These are phyloP conservation scores for Rostratula benghalensis DNA, from an alignment of 2,113 vertebrate genomes.

Conservation along the genomic window DNA sequence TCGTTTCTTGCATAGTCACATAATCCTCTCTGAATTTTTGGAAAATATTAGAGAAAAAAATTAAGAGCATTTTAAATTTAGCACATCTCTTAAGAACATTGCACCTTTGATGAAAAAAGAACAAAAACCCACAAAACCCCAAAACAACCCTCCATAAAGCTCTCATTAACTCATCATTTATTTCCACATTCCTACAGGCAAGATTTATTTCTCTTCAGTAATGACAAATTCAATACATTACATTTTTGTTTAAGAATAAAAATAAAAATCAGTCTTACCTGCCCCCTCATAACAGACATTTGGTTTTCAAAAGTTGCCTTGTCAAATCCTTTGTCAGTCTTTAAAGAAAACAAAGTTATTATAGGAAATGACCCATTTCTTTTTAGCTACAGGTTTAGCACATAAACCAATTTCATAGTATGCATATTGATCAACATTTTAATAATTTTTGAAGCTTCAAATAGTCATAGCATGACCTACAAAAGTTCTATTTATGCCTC, in stretches of 20 bases:
- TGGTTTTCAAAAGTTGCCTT: constrained; percentile 94
- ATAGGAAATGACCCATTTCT: neutral
- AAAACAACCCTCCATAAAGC: neutral
- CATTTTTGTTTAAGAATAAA: too few species aligned
- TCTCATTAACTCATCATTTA: neutral
- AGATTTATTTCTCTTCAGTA: neutral
- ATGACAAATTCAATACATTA: neutral
- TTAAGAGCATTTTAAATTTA: neutral
- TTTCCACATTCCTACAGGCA: neutral
- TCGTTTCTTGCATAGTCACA: neutral
- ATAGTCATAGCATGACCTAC: neutral
- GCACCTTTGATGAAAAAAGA: neutral
- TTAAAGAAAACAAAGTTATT: constrained; percentile 3
- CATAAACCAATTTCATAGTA: neutral
- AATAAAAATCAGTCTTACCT: constrained; percentile 79
- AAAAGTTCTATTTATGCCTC: neutral
- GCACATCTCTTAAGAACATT: neutral
- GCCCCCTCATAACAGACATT: constrained; percentile 98
- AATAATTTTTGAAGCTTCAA: neutral
- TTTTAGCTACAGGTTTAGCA: neutral
- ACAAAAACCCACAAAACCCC: too few species aligned
- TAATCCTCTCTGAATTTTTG: neutral
- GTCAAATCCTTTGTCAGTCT: constrained; percentile 94
- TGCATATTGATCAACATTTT: neutral
- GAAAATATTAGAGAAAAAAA: neutral